Evolutionary conservation across 2,888 invertebrate genomes (phyloP).

Genomic region (Eupelmus urozonus): DNA sequence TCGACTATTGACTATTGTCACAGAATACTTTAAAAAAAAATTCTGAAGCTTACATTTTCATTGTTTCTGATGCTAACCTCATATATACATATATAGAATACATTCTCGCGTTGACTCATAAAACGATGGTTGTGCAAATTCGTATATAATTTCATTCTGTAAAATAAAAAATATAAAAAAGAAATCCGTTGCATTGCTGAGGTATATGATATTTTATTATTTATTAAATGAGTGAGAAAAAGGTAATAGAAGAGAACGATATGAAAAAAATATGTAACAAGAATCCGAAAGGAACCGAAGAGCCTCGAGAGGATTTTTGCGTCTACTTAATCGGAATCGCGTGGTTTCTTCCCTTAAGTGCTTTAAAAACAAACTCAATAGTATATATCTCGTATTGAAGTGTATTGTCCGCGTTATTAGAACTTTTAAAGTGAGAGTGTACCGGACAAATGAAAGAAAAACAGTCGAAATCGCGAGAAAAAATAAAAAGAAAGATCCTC

Average conservation of each 20-base stretch:
- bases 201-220: slow-evolving; percentile 36
- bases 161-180: slow-evolving; percentile 20
- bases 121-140: slow-evolving; percentile 54
- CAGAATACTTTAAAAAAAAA: slow-evolving; percentile 19
- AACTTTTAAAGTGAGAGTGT: slow-evolving; percentile 43
- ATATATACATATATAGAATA: not conserved
- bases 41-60: slow-evolving; percentile 16
- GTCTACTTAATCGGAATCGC: slow-evolving; percentile 68
- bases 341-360: slow-evolving; percentile 75
- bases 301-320: slow-evolving; percentile 62
- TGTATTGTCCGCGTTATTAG: slow-evolving; percentile 53
- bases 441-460: slow-evolving; percentile 24
- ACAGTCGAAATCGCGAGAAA: not conserved
- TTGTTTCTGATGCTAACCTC: slow-evolving; percentile 38
- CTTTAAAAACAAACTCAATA: slow-evolving; percentile 69
- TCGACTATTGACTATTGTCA: slow-evolving; percentile 28
- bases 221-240: slow-evolving; percentile 18
- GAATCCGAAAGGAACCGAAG: slow-evolving; percentile 47
- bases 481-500: slow-evolving; percentile 45
- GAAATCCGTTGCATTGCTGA: slow-evolving; percentile 25
- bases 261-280: slow-evolving; percentile 37
- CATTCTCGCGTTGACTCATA: slow-evolving; percentile 45
- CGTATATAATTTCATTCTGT: slow-evolving; percentile 40
- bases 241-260: not conserved
- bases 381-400: slow-evolving; percentile 62